Base-by-base conservation (phyloP, 1,140 invertebrate species). In the Nasonia longicornis region DNA sequence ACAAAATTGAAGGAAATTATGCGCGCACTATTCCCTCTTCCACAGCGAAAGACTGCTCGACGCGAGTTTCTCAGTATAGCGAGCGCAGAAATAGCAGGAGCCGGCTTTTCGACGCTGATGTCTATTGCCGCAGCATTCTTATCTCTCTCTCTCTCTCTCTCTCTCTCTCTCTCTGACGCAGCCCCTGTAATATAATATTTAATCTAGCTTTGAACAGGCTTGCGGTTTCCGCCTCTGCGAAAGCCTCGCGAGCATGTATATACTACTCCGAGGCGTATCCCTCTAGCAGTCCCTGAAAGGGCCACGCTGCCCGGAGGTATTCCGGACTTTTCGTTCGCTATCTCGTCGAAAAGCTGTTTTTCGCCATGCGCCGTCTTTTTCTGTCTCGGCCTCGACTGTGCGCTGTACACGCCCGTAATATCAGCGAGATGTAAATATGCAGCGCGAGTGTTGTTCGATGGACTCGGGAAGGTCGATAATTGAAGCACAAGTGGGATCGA, bases 101-200 rank as follows among this genome's bases (percentile, higher is more conserved):
- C 48, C 58, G 29, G 52, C 71, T 73, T 79, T 79, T 73, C 70
- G 38, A 16, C 52, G 38, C 72, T 80, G 72, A 75, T 80, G 79
- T 75, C 72, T 80, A 69, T 80, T 80, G 75, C 74, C 29, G 74
- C 48, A 79, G 52, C 35, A 66, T 35, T 45, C 48, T 73, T 64
- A 81, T 77, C 26, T 26, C 26, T 26, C 26, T 26, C 26, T 26
- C 26, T 26, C 26, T 35, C 52, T 58, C 77, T 64, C 82, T 77
- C 82, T 81, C 80, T 82, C 79, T 80, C 72, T 74, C 74, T 67
- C 75, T 76, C 52, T 77, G 67, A 22, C 52, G 66, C 80, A 77
- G 26, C 80, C 89, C 89, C 89, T 91, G 88, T 91, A 91, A 91
- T 91, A 90, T 91, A 91, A 90, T 90, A 91, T 90, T 91, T 90